A percentile compares a stretch with the other conserved stretches of the same genome.
Evolutionary conservation across 1,140 invertebrate genomes (phyloP).

Genomic region (Mamestra configurata): DNA sequence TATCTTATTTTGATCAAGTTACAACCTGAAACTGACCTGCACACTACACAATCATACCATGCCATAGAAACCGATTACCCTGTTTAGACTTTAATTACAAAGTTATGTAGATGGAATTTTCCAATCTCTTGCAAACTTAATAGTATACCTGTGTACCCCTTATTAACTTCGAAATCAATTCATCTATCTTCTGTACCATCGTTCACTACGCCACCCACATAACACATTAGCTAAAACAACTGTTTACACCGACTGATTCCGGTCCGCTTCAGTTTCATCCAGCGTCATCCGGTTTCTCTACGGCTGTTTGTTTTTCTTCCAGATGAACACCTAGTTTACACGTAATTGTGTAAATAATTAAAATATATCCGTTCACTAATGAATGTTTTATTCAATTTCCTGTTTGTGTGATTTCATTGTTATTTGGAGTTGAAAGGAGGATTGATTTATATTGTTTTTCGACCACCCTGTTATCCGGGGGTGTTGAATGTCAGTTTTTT

Average conservation of each 20-base stretch:
- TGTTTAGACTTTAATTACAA: too few relatives aligned
- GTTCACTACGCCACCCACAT: not conserved
- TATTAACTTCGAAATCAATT: not conserved
- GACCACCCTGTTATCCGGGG: not conserved
- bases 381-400: slow-evolving; percentile 29
- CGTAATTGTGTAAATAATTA: slow-evolving; percentile 25
- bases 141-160: too few relatives aligned
- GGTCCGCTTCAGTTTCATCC: not conserved
- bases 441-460: not conserved
- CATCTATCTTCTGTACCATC: not conserved
- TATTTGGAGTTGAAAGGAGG: not conserved
- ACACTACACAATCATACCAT: too few relatives aligned
- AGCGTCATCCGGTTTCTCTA: not conserved
- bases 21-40: too few relatives aligned
- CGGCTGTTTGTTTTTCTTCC: not conserved
- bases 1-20: too few relatives aligned
- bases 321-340: not conserved
- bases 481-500: not conserved
- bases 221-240: not conserved
- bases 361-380: slow-evolving; percentile 5
- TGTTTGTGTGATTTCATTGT: slow-evolving; percentile 4
- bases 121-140: too few relatives aligned
- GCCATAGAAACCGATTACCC: too few relatives aligned
- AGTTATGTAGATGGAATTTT: too few relatives aligned
- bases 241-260: slow-evolving; percentile 1